A percentile compares a stretch with the other conserved stretches of the same genome.
Conservation (phyloP, 2,797 vertebrate species). For the Mus caroli region DNA sequence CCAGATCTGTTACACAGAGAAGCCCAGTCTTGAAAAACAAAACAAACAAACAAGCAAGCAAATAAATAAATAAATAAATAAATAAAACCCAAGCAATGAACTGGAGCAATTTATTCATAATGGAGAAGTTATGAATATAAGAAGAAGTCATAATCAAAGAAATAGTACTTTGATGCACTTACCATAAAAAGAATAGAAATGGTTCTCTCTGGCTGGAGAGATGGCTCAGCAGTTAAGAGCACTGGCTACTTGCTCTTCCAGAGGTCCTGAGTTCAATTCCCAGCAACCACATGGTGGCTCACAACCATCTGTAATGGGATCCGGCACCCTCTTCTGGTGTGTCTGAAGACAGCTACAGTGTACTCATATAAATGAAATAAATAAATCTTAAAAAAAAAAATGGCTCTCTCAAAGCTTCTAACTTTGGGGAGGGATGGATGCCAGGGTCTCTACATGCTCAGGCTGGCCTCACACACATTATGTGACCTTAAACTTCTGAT, state of each 20-base stretch:
- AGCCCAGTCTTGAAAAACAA: conserved; percentile 16
- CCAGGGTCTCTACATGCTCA: not conserved
- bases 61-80: not conserved
- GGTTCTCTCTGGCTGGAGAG: not conserved
- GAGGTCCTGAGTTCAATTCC: no score
- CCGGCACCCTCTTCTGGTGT: no score
- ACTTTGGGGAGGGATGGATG: not conserved
- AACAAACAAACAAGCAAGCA: not conserved
- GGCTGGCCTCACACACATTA: not conserved
- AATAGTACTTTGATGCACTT: conserved; percentile 40
- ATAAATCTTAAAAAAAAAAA: no score
- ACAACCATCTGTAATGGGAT: no score
- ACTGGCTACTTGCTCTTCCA: no score
- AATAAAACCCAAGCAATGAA: conserved; percentile 42
- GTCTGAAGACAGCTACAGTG: no score
- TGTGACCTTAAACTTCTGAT: not conserved
- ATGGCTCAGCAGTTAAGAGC: no score
- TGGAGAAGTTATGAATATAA: not conserved
- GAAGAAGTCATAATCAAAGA: not conserved
- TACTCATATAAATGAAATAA: no score
- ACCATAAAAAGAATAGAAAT: conserved; percentile 51
- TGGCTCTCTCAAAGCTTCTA: conserved; percentile 14
- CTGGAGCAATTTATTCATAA: not conserved
- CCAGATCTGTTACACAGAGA: not conserved
- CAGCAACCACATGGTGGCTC: no score